These are phyloP conservation scores for Cassiopea xamachana DNA, from an alignment of 30 jellyfish, hydroid and myxozoan species.

Conservation along the genomic window DNA sequence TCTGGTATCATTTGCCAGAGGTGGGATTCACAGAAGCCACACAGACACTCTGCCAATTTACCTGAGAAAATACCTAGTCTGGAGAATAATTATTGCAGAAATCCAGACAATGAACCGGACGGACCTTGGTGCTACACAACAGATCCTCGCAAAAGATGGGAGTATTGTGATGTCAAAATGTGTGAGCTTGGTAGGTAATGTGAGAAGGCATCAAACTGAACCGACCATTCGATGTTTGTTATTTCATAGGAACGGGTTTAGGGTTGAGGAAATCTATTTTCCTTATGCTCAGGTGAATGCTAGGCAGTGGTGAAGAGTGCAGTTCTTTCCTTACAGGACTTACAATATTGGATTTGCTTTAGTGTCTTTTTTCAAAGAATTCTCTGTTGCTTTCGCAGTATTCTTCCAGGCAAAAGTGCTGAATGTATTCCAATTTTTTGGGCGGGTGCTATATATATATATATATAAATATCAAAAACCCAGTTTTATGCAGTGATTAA, in stretches of 20 bases:
- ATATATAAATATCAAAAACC: too few relatives aligned
- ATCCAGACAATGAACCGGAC: constrained; percentile 79
- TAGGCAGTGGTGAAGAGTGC: too few relatives aligned
- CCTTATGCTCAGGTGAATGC: too few relatives aligned
- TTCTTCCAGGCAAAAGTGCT: too few relatives aligned
- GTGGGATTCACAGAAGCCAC: constrained; percentile 74
- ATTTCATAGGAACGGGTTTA: neutral
- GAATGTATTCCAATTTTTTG: too few relatives aligned
- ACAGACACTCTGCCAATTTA: constrained; percentile 23
- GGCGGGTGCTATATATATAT: too few relatives aligned
- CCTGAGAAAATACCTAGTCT: constrained; percentile 60
- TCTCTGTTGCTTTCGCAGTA: too few relatives aligned
- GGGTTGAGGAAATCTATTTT: neutral
- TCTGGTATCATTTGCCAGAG: constrained; percentile 74
- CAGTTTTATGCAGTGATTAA: too few relatives aligned
- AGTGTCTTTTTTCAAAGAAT: too few relatives aligned
- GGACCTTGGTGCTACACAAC: constrained; percentile 84
- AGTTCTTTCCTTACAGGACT: too few relatives aligned
- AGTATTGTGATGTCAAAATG: constrained; percentile 56
- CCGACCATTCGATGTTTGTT: neutral
- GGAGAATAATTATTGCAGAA: constrained; percentile 72
- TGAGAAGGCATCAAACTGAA: constrained; percentile 29
- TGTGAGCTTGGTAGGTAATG: constrained; percentile 67
- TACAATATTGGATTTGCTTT: too few relatives aligned
- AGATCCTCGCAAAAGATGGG: constrained; percentile 71